These are phyloP conservation scores for Myiagra hebetior DNA, from an alignment of 2,113 vertebrate genomes.

Conservation along the genomic window DNA sequence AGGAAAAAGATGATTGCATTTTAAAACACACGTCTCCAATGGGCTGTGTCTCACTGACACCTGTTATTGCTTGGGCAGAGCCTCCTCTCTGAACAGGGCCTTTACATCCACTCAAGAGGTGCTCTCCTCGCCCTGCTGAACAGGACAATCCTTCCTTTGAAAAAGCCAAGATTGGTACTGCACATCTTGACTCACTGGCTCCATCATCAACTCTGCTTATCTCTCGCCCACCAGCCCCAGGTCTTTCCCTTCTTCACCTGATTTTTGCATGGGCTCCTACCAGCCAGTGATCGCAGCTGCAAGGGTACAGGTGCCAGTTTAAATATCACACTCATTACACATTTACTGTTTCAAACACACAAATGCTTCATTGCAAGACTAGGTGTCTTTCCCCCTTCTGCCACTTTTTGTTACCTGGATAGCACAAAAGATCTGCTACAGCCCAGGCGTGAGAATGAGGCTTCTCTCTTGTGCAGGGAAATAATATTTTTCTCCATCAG, in stretches of 20 bases:
- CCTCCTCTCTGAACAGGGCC: neutral
- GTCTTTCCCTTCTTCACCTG: neutral
- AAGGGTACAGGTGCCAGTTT: neutral
- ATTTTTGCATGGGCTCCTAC: neutral
- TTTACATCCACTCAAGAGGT: neutral
- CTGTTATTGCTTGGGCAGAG: neutral
- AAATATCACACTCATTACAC: neutral
- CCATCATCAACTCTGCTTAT: neutral
- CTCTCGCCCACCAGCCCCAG: neutral
- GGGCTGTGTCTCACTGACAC: accelerated
- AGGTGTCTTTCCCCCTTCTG: neutral
- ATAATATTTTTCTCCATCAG: neutral
- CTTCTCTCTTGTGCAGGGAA: neutral
- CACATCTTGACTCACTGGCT: accelerated
- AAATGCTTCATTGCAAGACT: neutral
- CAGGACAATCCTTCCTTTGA: neutral
- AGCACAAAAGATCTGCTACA: neutral
- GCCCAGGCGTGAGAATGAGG: neutral
- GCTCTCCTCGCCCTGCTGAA: accelerated
- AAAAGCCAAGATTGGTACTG: neutral
- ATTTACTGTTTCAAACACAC: neutral
- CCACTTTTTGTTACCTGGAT: neutral
- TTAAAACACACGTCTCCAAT: accelerated
- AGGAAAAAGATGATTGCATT: neutral
- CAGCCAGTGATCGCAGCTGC: neutral